phyloP scores from a whole-genome alignment of 2,888 invertebrate genomes.

The Leptopterna dolabrata region DNA sequence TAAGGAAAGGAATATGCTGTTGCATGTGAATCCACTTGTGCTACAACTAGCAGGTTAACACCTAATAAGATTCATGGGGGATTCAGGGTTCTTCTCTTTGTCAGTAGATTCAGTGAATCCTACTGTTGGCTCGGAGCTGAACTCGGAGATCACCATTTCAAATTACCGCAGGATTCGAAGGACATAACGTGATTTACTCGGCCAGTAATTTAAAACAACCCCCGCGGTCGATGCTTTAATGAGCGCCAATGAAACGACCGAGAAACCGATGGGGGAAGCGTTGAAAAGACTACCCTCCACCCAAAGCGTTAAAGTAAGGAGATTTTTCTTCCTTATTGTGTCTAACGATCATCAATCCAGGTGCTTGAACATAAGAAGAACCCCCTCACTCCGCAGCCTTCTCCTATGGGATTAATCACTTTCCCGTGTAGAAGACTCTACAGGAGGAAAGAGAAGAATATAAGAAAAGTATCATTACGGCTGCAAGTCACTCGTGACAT shows the following conservation, averaged over 20 bases:
- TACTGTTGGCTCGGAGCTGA: too few species aligned
- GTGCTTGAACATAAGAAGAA: constrained; percentile 44
- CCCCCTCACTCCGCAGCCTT: neutral
- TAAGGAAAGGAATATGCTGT: too few species aligned
- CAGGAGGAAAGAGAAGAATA: neutral
- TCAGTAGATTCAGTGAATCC: too few species aligned
- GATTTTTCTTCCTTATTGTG: constrained; percentile 52
- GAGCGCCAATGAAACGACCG: constrained; percentile 22
- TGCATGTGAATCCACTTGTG: too few species aligned
- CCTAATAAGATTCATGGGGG: too few species aligned
- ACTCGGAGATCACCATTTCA: neutral
- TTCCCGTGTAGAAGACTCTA: constrained; percentile 8
- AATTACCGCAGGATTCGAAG: neutral
- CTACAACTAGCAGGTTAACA: too few species aligned
- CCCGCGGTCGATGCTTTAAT: neutral
- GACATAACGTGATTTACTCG: neutral
- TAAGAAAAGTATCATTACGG: constrained; percentile 51
- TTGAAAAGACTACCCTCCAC: neutral
- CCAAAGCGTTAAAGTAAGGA: constrained; percentile 2
- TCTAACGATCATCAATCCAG: constrained; percentile 52
- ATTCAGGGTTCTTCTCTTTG: too few species aligned
- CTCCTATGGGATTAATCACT: constrained; percentile 48
- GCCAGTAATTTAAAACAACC: neutral
- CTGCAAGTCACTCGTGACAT: constrained; percentile 48
- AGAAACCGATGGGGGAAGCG: neutral